Percentiles rank a stretch among this genome's conserved stretches.
These are phyloP conservation scores for Phytoseiulus persimilis DNA, from an alignment of 2,888 invertebrate genomes.

Conservation along the genomic window DNA sequence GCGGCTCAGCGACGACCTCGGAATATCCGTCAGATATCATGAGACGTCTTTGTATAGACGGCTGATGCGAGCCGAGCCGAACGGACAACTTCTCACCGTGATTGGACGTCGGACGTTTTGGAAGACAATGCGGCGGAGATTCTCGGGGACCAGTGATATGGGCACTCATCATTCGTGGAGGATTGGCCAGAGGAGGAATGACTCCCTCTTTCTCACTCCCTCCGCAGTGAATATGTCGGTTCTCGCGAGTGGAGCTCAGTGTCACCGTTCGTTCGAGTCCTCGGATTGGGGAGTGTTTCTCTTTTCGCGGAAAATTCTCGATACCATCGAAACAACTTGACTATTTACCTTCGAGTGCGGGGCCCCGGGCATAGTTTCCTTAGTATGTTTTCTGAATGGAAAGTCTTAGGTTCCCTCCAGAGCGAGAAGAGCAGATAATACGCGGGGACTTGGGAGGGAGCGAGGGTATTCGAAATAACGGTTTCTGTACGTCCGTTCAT, in stretches of 20 bases:
- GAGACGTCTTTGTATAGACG: not conserved
- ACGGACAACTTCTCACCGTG: not conserved
- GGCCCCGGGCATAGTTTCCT: too few species aligned
- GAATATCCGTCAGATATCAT: not conserved
- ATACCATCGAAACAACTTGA: too few species aligned
- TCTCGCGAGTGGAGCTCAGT: not conserved
- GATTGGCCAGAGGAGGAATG: not conserved
- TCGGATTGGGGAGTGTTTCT: too few species aligned
- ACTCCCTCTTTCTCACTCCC: not conserved
- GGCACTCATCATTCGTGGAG: not conserved
- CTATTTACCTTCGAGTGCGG: too few species aligned
- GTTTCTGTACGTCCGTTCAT: not conserved
- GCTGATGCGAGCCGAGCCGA: not conserved
- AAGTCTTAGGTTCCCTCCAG: not conserved
- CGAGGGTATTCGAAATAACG: not conserved
- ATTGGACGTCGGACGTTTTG: not conserved
- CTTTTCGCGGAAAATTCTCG: too few species aligned
- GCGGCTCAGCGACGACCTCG: not conserved
- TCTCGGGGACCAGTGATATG: not conserved
- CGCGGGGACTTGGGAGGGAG: not conserved
- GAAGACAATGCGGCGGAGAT: not conserved
- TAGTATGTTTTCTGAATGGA: too few species aligned
- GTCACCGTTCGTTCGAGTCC: not conserved
- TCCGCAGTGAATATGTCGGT: not conserved
- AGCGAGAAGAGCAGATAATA: not conserved